Conservation (phyloP, 2,888 invertebrate species). For the Drosophila peninsularis region DNA sequence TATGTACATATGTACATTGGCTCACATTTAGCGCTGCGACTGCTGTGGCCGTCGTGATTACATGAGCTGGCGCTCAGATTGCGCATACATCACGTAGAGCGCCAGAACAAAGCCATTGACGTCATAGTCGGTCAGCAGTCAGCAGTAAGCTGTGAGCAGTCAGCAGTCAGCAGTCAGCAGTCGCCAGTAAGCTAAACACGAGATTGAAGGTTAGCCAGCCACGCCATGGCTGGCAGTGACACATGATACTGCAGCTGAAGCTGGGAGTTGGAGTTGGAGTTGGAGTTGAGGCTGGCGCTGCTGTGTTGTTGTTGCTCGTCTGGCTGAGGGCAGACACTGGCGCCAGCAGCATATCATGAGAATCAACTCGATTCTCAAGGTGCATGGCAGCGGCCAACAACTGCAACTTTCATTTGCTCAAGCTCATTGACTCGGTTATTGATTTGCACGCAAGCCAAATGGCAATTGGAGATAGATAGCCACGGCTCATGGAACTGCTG, state of each 20-base stretch:
- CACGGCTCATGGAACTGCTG: conserved; percentile 14
- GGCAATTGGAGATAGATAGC: conserved; percentile 18
- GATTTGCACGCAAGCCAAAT: conserved; percentile 47
- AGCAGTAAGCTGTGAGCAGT: conserved; percentile 8
- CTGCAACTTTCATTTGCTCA: conserved; percentile 34
- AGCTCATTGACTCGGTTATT: conserved; percentile 41
- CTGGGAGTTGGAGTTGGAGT: conserved; percentile 4
- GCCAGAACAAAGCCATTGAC: conserved; percentile 47
- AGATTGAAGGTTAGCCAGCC: conserved; percentile 46
- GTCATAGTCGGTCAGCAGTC: conserved; percentile 35
- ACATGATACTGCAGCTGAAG: conserved; percentile 15
- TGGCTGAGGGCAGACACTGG: conserved; percentile 33
- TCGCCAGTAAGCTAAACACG: conserved; percentile 19
- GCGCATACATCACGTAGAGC: conserved; percentile 47
- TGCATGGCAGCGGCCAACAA: conserved; percentile 33
- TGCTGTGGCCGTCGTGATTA: conserved; percentile 19
- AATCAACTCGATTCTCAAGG: conserved; percentile 34
- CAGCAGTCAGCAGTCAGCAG: background rate
- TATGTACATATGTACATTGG: background rate
- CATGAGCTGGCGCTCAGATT: conserved; percentile 34
- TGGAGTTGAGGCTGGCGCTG: conserved; percentile 1
- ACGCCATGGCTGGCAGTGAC: conserved; percentile 29
- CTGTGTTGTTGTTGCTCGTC: background rate
- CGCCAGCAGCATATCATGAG: conserved; percentile 35
- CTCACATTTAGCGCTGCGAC: background rate